Conservation (phyloP, 2,888 invertebrate genomes). For the Pachliopta kotzebuea region DNA sequence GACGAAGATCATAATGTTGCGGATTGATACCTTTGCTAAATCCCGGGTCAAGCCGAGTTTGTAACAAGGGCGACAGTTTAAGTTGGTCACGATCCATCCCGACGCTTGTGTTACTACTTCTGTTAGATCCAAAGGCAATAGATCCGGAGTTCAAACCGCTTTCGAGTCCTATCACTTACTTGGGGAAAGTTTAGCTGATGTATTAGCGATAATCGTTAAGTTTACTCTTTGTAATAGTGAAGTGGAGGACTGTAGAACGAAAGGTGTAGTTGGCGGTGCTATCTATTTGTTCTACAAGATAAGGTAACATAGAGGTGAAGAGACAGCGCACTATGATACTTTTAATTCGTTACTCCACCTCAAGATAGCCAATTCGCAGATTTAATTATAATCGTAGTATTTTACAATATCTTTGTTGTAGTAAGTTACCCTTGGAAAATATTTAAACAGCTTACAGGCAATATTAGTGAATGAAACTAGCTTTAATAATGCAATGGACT, state of each 20-base stretch:
- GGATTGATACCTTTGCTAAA: conserved; percentile 59
- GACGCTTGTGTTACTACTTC: conserved; percentile 56
- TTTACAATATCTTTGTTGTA: too few relatives aligned
- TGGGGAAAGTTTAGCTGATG: conserved; percentile 59
- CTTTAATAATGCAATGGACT: too few relatives aligned
- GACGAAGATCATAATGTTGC: conserved; percentile 69
- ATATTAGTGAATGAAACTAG: too few relatives aligned
- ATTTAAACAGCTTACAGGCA: too few relatives aligned
- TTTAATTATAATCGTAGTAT: too few relatives aligned
- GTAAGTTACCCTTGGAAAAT: too few relatives aligned
- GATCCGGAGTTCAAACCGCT: conserved; percentile 34
- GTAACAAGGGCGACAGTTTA: conserved; percentile 67
- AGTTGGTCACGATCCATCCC: conserved; percentile 53
- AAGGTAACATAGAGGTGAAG: conserved; percentile 6
- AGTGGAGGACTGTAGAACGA: conserved; percentile 44
- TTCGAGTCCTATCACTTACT: conserved; percentile 30
- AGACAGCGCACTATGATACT: neutral
- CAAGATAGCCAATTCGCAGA: too few relatives aligned
- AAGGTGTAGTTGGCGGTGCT: conserved; percentile 54
- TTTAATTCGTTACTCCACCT: too few relatives aligned
- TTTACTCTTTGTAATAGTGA: conserved; percentile 70
- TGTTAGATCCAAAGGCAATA: conserved; percentile 45
- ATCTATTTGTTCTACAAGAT: conserved; percentile 52
- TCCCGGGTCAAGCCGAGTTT: conserved; percentile 53
- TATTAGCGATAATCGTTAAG: conserved; percentile 67